Conservation (phyloP, 2,888 invertebrate species). For the Adelphocoris suturalis region DNA sequence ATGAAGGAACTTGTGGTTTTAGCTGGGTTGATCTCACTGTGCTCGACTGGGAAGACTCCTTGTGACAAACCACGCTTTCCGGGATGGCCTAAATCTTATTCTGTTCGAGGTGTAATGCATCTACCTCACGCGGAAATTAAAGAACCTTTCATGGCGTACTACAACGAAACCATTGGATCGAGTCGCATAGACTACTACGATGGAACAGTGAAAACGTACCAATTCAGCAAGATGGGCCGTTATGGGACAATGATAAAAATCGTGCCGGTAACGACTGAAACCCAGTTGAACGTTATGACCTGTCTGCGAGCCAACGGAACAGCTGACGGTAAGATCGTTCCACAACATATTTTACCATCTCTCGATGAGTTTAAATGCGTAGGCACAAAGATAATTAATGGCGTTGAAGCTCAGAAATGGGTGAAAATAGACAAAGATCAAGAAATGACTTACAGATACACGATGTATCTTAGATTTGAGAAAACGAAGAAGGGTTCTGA, state of each 20-base stretch:
- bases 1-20: neutral
- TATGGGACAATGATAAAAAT: conserved; percentile 89
- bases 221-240: conserved; percentile 83
- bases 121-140: conserved; percentile 96
- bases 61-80: neutral
- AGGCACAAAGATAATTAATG: neutral
- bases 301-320: conserved; percentile 93
- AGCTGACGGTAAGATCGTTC: neutral
- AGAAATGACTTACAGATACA: neutral
- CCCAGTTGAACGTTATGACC: conserved; percentile 84
- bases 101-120: conserved; percentile 87
- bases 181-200: conserved; percentile 97
- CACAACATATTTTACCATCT: neutral
- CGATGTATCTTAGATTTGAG: conserved; percentile 80
- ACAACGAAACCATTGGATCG: conserved; percentile 85
- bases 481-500: too few relatives aligned
- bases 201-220: conserved; percentile 94
- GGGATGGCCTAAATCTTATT: conserved; percentile 80
- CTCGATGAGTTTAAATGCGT: neutral
- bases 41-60: neutral
- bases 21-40: neutral
- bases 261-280: conserved; percentile 91
- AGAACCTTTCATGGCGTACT: conserved; percentile 95
- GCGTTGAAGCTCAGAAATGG: conserved; percentile 79
- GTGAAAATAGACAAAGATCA: neutral